Base-by-base conservation (phyloP, 2,113 vertebrate genomes). In the Toxotes jaculatrix region DNA sequence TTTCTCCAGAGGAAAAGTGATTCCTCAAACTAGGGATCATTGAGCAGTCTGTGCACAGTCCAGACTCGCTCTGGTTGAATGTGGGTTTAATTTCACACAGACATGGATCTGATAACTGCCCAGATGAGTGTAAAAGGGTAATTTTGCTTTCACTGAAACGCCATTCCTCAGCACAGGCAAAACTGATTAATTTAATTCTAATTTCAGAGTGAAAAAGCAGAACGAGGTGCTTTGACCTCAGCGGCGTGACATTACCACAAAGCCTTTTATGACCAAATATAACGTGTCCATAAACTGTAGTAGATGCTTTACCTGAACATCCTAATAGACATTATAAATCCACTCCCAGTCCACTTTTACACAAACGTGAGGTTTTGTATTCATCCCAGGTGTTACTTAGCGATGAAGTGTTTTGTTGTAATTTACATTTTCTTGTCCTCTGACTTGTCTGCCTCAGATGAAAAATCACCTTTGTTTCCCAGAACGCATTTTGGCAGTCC, bases 1-100 rank as follows among this genome's bases (percentile, higher is more conserved):
- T 74, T 79, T 61, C 63, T 85, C 51, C 10, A 13, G 66, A 74
- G 47, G 43, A 53, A 74, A 68, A 70, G 68, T 60, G 64, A 79
- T 79, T 80, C 83, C 77, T 90, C 71, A 74, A 56, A 85, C 55
- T 9, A 13, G 34, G 68, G 51, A 77, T 83, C 70, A 57, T 63
- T 65, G 69, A 19, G 42, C 79, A 76, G 70, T 62, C 70, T 47
- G n/a, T 79, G 53, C 74, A 62, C 74, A 62, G 71, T 11, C 56
- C 0, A 8, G 62, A 6, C 68, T 61, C 61, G 68, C 40, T 9
- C 47, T 32, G 49, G 31, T 32, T 64, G 45, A 65, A 61, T 69
- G 75, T 40, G 57, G 78, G 63, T 61, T 88, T 84, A 56, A 89
- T 84, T 82, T 84, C 53, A 75, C 80, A 79, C 63, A 21, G 76